phyloP scores from a whole-genome alignment of 1,140 invertebrate genomes.

The Phymorhynchus buccinoides region DNA sequence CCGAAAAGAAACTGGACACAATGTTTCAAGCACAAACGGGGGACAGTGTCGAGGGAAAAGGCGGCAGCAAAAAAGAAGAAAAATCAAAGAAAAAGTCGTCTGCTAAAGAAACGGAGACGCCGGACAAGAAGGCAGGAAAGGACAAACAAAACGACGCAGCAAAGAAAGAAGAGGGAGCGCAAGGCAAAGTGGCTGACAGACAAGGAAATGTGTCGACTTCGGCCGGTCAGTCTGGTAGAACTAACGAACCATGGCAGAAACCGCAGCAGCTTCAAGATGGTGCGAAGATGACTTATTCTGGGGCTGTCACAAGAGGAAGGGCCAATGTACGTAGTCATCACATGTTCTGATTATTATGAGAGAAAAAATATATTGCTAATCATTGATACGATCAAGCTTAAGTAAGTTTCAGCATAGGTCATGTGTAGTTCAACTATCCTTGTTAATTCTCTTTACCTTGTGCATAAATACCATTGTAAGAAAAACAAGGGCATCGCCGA shows the following conservation, averaged over 20 bases:
- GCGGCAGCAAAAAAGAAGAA: background rate
- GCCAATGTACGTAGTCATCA: background rate
- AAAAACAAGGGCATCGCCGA: no score
- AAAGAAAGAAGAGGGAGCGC: background rate
- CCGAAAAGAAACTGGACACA: background rate
- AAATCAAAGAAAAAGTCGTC: background rate
- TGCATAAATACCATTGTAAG: no score
- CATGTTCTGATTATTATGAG: no score
- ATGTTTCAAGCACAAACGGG: background rate
- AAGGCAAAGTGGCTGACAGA: background rate
- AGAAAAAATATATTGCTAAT: background rate
- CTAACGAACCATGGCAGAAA: background rate
- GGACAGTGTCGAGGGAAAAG: background rate
- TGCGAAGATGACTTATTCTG: background rate
- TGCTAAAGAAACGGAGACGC: background rate
- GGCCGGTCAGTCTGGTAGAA: background rate
- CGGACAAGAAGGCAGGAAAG: background rate
- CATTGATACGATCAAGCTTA: no score
- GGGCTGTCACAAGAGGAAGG: background rate
- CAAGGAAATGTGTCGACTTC: background rate
- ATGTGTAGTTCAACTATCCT: no score
- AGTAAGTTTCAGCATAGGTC: no score
- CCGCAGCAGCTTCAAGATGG: background rate
- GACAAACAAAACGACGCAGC: background rate
- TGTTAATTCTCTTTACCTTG: no score